Base-by-base conservation (phyloP, 2,888 invertebrate species). In the Aspidiotus destructor region DNA sequence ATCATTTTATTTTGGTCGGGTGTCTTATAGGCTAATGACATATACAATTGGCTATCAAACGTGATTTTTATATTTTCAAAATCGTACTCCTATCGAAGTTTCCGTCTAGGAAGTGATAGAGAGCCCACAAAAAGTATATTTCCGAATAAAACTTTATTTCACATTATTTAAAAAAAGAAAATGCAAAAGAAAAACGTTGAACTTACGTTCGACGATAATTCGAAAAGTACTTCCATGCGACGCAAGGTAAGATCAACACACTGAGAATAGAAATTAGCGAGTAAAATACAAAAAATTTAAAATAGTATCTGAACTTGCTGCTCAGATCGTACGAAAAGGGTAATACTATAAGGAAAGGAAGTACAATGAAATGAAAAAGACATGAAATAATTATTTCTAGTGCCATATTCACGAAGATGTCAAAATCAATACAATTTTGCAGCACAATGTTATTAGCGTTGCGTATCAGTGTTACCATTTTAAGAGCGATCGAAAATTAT, bases 281-380 rank as follows among this genome's bases (percentile, higher is more conserved):
- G 42, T 65, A 42, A n/a, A 57, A 65, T 15, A 65, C 28, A 28
- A 65, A 65, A 42, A 65, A 65, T 57, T 65, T 58, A 15, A 65
- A 65, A 58, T 65, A 65, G 57, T 65, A 65, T 54, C 65, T 42
- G 17, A 65, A 65, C 57, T 57, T 65, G 40, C 57, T 57, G 8
- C 44, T 65, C 48, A 65, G 44, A 41, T 65, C 65, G 65, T 65
- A 65, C 13, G 57, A 65, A 65, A 65, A 65, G 9, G 65, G 65
- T 16, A 65, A 44, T 40, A 44, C n/a, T 16, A 65, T 65, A 57
- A 65, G 8, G 41, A 65, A 65, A 55, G 55, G 41, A 28, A 65
- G 57, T 16, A 65, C 44, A 65, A 65, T 10, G 5, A 58, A 57
- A 57, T 65, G 41, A 17, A 65, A 65, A 65, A 65, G 42, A 17